Percentiles rank a stretch among this genome's conserved stretches.
phyloP scores from a whole-genome alignment of 2,797 vertebrate genomes.

The Megalops cyprinoides region DNA sequence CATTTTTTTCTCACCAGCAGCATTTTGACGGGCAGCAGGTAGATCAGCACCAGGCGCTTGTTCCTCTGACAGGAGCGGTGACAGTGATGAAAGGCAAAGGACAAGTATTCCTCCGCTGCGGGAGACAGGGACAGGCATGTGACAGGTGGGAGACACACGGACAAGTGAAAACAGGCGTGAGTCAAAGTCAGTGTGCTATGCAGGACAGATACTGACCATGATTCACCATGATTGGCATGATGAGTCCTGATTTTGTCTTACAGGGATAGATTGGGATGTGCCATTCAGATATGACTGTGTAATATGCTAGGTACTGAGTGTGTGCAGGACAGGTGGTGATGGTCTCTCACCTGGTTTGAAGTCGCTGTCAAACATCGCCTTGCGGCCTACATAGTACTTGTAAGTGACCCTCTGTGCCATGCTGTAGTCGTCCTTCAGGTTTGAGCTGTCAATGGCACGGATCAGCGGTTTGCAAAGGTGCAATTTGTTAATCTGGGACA shows the following conservation, averaged over 20 bases:
- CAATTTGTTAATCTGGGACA: constrained; percentile 90
- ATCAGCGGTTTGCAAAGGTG: constrained; percentile 96
- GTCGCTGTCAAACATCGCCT: constrained; percentile 98
- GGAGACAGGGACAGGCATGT: background rate
- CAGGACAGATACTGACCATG: background rate
- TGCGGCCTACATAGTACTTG: constrained; percentile 93
- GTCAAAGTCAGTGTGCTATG: background rate
- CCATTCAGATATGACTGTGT: no score
- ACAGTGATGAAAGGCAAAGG: constrained; percentile 90
- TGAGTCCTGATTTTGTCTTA: no score
- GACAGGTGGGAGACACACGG: background rate
- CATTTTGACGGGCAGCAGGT: constrained; percentile 96
- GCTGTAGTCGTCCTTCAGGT: constrained; percentile 91
- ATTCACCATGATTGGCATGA: no score
- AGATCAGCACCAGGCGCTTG: constrained; percentile 96
- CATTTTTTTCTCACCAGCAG: constrained; percentile 77
- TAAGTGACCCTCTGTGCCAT: constrained; percentile 93
- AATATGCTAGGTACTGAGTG: background rate
- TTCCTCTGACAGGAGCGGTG: constrained; percentile 94
- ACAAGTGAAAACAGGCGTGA: background rate
- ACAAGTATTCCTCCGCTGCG: constrained; percentile 91
- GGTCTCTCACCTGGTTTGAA: constrained; percentile 85
- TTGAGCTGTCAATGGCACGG: constrained; percentile 95
- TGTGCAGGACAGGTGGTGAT: background rate
- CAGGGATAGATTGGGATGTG: no score